A percentile compares a stretch with the other conserved stretches of the same genome.
phyloP scores from a whole-genome alignment of 2,888 invertebrate genomes.

The Eueremaeus valkanovi region DNA sequence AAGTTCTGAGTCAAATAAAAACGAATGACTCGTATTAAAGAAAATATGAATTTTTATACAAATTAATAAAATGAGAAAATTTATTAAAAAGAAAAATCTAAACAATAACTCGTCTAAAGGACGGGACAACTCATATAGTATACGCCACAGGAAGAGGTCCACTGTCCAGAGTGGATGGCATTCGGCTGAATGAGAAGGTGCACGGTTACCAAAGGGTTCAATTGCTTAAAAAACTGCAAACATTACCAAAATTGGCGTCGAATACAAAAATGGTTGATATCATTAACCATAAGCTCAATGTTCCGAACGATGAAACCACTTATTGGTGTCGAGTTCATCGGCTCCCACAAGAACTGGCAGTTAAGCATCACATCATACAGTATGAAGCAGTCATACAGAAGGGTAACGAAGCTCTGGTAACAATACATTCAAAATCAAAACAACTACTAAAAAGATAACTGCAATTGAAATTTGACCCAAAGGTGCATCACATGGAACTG shows the following conservation, averaged over 20 bases:
- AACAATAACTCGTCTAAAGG: constrained; percentile 59
- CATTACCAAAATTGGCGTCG: constrained; percentile 48
- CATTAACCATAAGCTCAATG: constrained; percentile 51
- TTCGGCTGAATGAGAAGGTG: constrained; percentile 59
- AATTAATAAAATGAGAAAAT: neutral
- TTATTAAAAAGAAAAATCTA: neutral
- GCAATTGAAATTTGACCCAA: no score
- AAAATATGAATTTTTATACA: neutral
- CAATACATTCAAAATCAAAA: no score
- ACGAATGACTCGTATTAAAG: no score
- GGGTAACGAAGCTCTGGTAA: constrained; percentile 71
- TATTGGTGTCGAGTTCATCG: constrained; percentile 92
- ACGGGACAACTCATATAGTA: constrained; percentile 80
- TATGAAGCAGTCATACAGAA: constrained; percentile 78
- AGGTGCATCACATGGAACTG: constrained; percentile 93
- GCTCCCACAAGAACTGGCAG: constrained; percentile 64
- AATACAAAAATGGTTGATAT: constrained; percentile 42
- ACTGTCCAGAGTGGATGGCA: constrained; percentile 63
- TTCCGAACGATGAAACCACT: constrained; percentile 83
- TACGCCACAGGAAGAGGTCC: constrained; percentile 77
- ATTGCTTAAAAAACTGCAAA: constrained; percentile 59
- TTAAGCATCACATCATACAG: constrained; percentile 71
- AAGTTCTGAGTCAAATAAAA: no score
- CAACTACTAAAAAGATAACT: no score
- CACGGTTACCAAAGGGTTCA: constrained; percentile 74